Conservation (phyloP, 1,140 invertebrate genomes). For the Brachionus plicatilis region DNA sequence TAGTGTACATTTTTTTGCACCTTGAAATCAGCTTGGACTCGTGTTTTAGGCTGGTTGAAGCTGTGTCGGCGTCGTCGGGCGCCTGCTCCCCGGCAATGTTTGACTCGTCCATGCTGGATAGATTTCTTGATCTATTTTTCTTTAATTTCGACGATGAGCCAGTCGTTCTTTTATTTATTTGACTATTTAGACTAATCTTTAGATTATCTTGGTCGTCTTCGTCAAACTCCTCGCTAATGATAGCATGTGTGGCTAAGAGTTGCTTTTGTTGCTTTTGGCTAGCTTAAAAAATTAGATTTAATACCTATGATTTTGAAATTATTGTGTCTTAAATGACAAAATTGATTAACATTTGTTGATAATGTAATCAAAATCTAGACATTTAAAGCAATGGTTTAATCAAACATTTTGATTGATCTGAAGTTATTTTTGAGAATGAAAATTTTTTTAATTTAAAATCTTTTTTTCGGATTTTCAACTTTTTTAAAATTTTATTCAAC, state of each 20-base stretch:
- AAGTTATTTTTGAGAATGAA: neutral
- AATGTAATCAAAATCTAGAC: neutral
- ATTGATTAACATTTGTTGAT: neutral
- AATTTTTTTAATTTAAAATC: too few relatives aligned
- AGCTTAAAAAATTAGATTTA: slow-evolving; percentile 5
- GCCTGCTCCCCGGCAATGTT: neutral
- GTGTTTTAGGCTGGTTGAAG: neutral
- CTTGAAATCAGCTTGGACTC: slow-evolving; percentile 16
- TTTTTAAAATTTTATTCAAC: too few relatives aligned
- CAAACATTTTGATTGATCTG: neutral
- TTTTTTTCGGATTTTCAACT: too few relatives aligned
- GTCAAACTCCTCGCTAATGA: neutral
- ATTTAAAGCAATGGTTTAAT: neutral
- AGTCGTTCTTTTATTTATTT: slow-evolving; percentile 10
- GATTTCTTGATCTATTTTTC: slow-evolving; percentile 3
- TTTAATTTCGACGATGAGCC: neutral
- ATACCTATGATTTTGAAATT: neutral
- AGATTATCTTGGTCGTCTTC: neutral
- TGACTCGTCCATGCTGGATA: neutral
- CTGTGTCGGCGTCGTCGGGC: neutral
- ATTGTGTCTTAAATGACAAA: neutral
- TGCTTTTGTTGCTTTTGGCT: slow-evolving; percentile 26
- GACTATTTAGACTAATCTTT: slow-evolving; percentile 4
- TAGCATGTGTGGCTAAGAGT: neutral
- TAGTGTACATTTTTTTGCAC: slow-evolving; percentile 28